A percentile compares a stretch with the other conserved stretches of the same genome.
phyloP scores from a whole-genome alignment of 2,888 invertebrate genomes.

The Dilophus febrilis region DNA sequence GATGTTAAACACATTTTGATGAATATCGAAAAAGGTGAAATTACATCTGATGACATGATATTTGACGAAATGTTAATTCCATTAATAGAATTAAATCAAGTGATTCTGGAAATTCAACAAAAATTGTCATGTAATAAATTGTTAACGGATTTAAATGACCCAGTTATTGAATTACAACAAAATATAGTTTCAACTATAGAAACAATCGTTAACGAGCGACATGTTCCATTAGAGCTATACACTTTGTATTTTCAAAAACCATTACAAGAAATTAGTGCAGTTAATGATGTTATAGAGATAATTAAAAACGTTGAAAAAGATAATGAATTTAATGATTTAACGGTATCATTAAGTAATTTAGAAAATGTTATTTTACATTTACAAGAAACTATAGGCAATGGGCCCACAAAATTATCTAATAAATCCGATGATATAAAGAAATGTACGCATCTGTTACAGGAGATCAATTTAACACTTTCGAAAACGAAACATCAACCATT shows the following conservation, averaged over 20 bases:
- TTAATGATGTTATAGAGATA: neutral
- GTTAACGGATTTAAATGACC: neutral
- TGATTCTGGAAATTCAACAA: neutral
- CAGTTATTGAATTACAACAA: neutral
- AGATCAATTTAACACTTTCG: no score
- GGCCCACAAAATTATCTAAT: neutral
- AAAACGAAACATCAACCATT: no score
- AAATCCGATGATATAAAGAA: no score
- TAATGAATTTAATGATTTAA: neutral
- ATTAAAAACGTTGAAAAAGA: neutral
- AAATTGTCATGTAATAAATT: neutral
- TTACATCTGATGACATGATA: conserved; percentile 13
- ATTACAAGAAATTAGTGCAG: conserved; percentile 13
- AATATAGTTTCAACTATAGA: neutral
- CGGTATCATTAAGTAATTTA: neutral
- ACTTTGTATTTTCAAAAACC: neutral
- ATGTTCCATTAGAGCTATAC: neutral
- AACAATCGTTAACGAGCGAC: neutral
- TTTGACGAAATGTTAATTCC: conserved; percentile 10
- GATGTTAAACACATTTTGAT: conserved; percentile 13
- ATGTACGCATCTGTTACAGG: no score
- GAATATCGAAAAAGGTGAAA: conserved; percentile 10
- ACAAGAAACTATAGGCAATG: neutral
- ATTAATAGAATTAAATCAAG: neutral
- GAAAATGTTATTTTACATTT: neutral